Evolutionary conservation across 2,797 vertebrate species (phyloP).

Genomic region (Pseudotriccus pelzelni): DNA sequence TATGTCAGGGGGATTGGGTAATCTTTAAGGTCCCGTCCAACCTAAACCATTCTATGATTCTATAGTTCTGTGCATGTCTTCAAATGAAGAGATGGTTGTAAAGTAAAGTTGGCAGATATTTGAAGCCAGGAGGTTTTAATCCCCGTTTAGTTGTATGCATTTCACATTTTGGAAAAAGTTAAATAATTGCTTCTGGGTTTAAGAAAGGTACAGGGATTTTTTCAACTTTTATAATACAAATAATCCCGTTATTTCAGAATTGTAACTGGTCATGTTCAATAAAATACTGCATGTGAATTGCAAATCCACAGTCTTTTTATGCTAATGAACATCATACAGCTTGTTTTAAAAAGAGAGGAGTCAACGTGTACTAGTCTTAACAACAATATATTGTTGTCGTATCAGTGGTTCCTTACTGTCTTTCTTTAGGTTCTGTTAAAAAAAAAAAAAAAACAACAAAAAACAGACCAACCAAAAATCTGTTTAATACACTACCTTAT

Average conservation of each 20-base stretch:
- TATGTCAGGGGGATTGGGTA: not conserved
- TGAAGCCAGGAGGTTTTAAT: not conserved
- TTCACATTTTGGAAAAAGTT: not conserved
- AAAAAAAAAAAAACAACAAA: not conserved
- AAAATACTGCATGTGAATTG: not conserved
- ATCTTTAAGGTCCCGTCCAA: not conserved
- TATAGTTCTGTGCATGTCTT: not conserved
- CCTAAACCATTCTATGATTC: not conserved
- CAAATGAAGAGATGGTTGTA: not conserved
- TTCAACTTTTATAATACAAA: not conserved
- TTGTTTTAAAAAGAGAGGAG: not conserved
- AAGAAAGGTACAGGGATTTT: not conserved
- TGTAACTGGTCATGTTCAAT: not conserved
- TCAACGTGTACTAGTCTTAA: not conserved
- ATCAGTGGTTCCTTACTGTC: not conserved
- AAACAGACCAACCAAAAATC: not conserved
- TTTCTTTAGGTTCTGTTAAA: not conserved
- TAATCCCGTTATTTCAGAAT: not conserved
- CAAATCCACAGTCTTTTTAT: not conserved
- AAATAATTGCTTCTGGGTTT: not conserved
- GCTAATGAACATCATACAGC: not conserved
- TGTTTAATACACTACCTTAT: not conserved
- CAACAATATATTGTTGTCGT: not conserved
- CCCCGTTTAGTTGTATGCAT: not conserved
- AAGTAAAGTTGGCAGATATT: not conserved